A percentile compares a stretch with the other conserved stretches of the same genome.
Conservation (phyloP, 2,888 invertebrate species). For the Parnassius apollo region DNA sequence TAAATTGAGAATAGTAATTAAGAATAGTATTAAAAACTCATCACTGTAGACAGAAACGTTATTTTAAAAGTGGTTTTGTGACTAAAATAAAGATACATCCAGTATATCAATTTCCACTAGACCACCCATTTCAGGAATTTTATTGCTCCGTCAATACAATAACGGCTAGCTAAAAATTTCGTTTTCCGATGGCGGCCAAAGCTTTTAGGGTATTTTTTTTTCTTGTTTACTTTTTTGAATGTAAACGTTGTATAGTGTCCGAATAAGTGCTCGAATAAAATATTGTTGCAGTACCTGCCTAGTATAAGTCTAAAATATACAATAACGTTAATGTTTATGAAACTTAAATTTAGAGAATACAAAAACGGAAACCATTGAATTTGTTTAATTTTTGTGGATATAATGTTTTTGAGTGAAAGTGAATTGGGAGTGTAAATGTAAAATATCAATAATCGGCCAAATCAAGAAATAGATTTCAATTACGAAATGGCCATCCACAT, state of each 20-base stretch:
- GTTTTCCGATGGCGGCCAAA: slow-evolving; percentile 23
- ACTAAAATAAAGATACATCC: slow-evolving; percentile 6
- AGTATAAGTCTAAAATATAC: slow-evolving; percentile 5
- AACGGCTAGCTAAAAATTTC: slow-evolving; percentile 23
- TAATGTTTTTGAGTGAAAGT: too few relatives aligned
- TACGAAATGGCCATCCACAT: too few relatives aligned
- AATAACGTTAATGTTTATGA: not conserved
- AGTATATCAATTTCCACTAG: slow-evolving; percentile 19
- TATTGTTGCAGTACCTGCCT: slow-evolving; percentile 9
- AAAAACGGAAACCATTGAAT: too few relatives aligned
- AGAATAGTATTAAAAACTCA: too few relatives aligned
- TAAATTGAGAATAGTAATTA: too few relatives aligned
- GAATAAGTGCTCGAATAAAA: slow-evolving; percentile 23
- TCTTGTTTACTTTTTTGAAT: slow-evolving; percentile 21
- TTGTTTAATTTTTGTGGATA: too few relatives aligned
- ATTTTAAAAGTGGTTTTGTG: not conserved
- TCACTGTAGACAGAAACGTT: too few relatives aligned
- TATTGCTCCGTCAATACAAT: slow-evolving; percentile 25
- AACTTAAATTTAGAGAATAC: too few relatives aligned
- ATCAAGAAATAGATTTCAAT: too few relatives aligned
- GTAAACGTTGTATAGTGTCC: slow-evolving; percentile 22
- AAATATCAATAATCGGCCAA: too few relatives aligned
- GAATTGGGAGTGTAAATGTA: too few relatives aligned
- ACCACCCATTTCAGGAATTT: slow-evolving; percentile 18
- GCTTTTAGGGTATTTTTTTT: slow-evolving; percentile 23